Base-by-base conservation (phyloP, 2,888 invertebrate genomes). In the Alloscopus bannaensis region DNA sequence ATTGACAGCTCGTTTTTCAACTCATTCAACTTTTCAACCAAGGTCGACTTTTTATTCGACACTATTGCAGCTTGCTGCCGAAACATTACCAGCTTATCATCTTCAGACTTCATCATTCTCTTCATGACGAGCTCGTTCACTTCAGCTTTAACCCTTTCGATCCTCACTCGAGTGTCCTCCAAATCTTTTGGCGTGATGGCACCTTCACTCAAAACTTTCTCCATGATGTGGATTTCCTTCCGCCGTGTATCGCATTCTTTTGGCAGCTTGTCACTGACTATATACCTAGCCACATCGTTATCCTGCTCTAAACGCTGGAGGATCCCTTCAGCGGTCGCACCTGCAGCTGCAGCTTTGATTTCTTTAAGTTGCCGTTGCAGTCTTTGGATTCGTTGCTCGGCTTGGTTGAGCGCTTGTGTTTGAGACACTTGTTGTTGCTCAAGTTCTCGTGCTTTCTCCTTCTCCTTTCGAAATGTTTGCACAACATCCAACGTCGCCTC, bases 41-140 rank as follows among this genome's bases (percentile, higher is more conserved):
- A 91, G 18, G 91, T 90, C 82, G 94, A 93, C 87, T 96, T 96
- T 87, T 95, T 95, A 76, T 94, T 91, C 13, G 92, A 91, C 59
- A 95, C 93, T 26, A 94, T 93, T 0, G 92, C 91, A 0, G 94
- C 94, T 89, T 96, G 96, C 87, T 96, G 95, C 36, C 95, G 91
- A 87, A 95, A 96, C 52, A 95, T 93, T 0, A 93, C 93, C 81
- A 95, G 89, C 87, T 95, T 94, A 87, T 95, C 95, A 83, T 91
- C 91, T 50, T 88, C 88, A 1, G 86, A 90, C 36, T 90, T 90
- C 11, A 91, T 91, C 87, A 94, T 90, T 83, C 93, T 91, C 68
- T 92, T 92, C 87, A 94, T 93, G 0, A 94, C 92, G 79, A 95
- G 88, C 81, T 92, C 91, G 86, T 93, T 94, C 79, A 95, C 91